phyloP scores from a whole-genome alignment of 1,140 invertebrate species.

The Ceratosolen solmsi region DNA sequence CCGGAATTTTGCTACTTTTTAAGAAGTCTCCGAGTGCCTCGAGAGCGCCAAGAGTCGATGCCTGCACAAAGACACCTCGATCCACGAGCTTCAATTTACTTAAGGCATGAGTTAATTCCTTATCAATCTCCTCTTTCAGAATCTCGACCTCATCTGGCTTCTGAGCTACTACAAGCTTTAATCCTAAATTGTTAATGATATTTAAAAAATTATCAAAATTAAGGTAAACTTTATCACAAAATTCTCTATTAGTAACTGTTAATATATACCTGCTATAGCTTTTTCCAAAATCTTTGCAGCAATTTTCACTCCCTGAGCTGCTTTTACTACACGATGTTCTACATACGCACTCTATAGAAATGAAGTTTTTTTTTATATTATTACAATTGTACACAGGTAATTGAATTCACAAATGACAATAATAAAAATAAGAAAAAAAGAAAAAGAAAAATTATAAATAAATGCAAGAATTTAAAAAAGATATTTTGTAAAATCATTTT shows the following conservation, averaged over 20 bases:
- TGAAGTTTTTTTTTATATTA: no score
- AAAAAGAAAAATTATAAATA: no score
- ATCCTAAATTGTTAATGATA: constrained; percentile 70
- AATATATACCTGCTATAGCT: constrained; percentile 86
- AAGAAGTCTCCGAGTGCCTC: constrained; percentile 98
- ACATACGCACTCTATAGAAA: constrained; percentile 90
- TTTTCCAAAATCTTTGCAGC: constrained; percentile 98
- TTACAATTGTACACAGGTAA: no score
- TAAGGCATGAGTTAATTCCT: constrained; percentile 89
- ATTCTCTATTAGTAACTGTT: neutral
- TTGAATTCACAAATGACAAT: no score
- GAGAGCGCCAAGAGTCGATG: constrained; percentile 97
- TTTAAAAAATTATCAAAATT: neutral
- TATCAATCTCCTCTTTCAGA: constrained; percentile 85
- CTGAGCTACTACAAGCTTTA: constrained; percentile 91
- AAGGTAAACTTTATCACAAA: neutral
- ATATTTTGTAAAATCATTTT: no score
- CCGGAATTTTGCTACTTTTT: constrained; percentile 95
- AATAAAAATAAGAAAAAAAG: no score
- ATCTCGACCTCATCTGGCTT: constrained; percentile 94
- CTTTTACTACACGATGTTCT: constrained; percentile 95
- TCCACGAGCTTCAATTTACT: constrained; percentile 93
- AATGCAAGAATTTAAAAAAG: no score
- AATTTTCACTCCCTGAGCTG: constrained; percentile 98
- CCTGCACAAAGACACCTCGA: constrained; percentile 98